These are phyloP conservation scores for Siphamia tubifer DNA, from an alignment of 2,113 vertebrate species.

Conservation along the genomic window DNA sequence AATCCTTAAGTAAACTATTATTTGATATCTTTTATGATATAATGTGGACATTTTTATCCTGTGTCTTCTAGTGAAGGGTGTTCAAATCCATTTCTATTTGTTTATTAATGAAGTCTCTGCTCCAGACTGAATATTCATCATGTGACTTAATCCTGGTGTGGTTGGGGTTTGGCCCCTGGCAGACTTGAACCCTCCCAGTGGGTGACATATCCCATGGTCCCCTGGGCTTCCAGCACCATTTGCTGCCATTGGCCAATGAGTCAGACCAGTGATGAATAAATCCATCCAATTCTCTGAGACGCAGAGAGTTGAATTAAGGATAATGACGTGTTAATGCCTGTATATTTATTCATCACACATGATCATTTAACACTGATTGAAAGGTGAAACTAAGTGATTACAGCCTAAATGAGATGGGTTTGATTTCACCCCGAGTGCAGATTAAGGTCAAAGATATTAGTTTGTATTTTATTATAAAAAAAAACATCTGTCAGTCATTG, in stretches of 20 bases:
- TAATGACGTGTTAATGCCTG: slow-evolving; percentile 14
- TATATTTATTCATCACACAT: slow-evolving; percentile 24
- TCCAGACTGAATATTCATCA: slow-evolving; percentile 41
- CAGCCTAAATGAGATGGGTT: neutral
- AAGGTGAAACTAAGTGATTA: neutral
- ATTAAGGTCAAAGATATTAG: neutral
- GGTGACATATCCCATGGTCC: neutral
- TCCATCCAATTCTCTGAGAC: neutral
- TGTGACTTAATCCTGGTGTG: slow-evolving; percentile 16
- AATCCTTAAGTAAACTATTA: too few relatives aligned
- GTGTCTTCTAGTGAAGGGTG: too few relatives aligned
- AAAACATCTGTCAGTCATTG: neutral
- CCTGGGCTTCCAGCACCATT: neutral
- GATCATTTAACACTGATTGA: slow-evolving; percentile 24
- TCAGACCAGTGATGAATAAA: slow-evolving; percentile 12
- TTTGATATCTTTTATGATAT: too few relatives aligned
- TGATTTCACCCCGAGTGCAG: neutral
- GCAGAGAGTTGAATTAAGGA: neutral
- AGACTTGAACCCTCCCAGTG: too few relatives aligned
- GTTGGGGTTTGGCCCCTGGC: too few relatives aligned
- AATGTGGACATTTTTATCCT: too few relatives aligned
- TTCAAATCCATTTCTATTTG: slow-evolving; percentile 9
- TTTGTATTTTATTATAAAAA: neutral
- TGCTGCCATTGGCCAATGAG: slow-evolving; percentile 15
- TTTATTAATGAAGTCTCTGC: slow-evolving; percentile 32